Percentiles rank a stretch among this genome's conserved stretches.
Conservation (phyloP, 2,888 invertebrate genomes). For the Lasioglossum vierecki region DNA sequence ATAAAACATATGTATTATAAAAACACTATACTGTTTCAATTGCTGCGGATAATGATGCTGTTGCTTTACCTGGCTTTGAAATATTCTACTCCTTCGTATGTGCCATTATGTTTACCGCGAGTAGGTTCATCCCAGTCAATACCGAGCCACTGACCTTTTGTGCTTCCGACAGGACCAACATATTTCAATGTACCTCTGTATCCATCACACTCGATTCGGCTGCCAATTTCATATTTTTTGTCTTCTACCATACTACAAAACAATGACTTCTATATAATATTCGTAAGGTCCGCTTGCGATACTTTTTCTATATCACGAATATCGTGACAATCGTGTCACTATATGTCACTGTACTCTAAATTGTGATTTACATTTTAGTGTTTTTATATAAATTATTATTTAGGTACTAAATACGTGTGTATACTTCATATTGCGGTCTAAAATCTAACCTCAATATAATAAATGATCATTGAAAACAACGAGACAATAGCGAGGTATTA, state of each 20-base stretch:
- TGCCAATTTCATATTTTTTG: constrained; percentile 82
- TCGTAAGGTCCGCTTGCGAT: constrained; percentile 2
- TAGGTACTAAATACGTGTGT: constrained; percentile 12
- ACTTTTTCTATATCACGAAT: constrained; percentile 1
- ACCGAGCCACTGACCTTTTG: constrained; percentile 90
- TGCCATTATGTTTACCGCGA: constrained; percentile 97
- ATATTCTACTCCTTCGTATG: constrained; percentile 91
- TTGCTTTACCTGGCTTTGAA: constrained; percentile 88
- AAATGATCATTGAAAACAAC: constrained; percentile 61
- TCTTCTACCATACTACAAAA: constrained; percentile 79
- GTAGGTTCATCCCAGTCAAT: constrained; percentile 97
- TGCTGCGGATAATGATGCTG: neutral
- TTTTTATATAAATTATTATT: constrained; percentile 28
- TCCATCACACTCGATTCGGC: constrained; percentile 84
- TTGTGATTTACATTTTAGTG: constrained; percentile 7
- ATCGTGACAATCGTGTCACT: constrained; percentile 6
- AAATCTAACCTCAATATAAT: constrained; percentile 70
- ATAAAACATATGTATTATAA: constrained; percentile 32
- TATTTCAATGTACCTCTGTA: constrained; percentile 85
- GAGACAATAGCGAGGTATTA: constrained; percentile 26
- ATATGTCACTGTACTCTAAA: neutral
- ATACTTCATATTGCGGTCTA: constrained; percentile 52
- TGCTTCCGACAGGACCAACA: constrained; percentile 85
- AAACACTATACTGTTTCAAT: constrained; percentile 16
- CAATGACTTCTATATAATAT: constrained; percentile 24